A percentile compares a stretch with the other conserved stretches of the same genome.
These are phyloP conservation scores for Botrylloides violaceus DNA, from an alignment of 23 tunicate species.

Conservation along the genomic window DNA sequence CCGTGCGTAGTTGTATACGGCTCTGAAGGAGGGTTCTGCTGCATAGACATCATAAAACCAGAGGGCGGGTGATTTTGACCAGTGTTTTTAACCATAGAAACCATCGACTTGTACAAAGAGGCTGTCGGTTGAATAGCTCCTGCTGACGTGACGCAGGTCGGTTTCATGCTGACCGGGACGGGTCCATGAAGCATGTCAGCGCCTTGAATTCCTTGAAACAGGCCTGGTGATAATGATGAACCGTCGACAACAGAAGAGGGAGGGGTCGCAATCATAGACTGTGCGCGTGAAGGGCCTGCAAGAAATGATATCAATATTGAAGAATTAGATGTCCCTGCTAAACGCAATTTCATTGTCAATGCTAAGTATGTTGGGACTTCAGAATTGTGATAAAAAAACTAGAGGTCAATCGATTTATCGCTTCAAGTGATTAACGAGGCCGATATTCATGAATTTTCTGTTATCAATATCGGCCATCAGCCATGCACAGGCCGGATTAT, in stretches of 20 bases:
- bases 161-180: constrained; percentile 1
- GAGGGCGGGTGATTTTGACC: background rate
- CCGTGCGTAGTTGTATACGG: background rate
- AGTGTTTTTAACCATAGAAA: background rate
- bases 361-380: too few relatives aligned
- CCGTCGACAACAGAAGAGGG: background rate
- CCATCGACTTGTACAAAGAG: background rate
- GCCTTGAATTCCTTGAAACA: background rate
- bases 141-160: background rate
- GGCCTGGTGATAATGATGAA: background rate
- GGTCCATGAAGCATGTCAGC: background rate
- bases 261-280: background rate
- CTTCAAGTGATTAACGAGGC: too few relatives aligned
- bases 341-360: too few relatives aligned
- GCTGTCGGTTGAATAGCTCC: too few relatives aligned
- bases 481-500: too few relatives aligned
- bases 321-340: too few relatives aligned
- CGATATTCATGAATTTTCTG: too few relatives aligned
- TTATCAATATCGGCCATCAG: too few relatives aligned
- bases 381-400: too few relatives aligned
- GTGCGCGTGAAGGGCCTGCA: background rate
- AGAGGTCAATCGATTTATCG: too few relatives aligned
- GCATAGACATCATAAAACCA: background rate
- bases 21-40: background rate
- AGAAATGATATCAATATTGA: too few relatives aligned